Base-by-base conservation (phyloP, 1,140 invertebrate species). In the Bombus fervidus region DNA sequence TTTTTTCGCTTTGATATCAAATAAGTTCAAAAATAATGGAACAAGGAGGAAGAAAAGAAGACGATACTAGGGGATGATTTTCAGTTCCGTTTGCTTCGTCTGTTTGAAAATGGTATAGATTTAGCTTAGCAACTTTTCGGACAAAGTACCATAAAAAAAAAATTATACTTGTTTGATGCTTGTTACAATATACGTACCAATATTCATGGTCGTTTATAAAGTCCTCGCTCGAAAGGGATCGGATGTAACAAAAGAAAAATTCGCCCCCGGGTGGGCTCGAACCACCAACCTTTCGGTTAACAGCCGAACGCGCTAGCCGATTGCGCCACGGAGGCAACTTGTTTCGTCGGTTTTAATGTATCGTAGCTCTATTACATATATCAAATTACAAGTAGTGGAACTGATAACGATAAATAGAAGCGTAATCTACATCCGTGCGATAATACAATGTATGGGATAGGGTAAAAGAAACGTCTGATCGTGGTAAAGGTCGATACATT, bases 241-340 rank as follows among this genome's bases (percentile, higher is more conserved):
- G 4, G 4, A 3, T 25, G 47, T 10, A 34, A 12, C 69, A 90
- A 86, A 90, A 93, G 28, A 59, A 90, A 91, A 88, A 71, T 31
- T 31, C 93, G 93, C 93, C 92, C 93, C 92, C 93, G 93, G 92
- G 93, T 97, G 97, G 97, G 96, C 96, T 97, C 96, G 92, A 93
- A 93, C 92, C 93, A 91, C 93, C 92, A 94, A 93, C 93, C 92
- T 93, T 93, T 93, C 93, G 92, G 91, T 94, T 93, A 93, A 93
- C 92, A 94, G 97, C 97, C 97, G 97, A 97, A 97, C 97, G 97
- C 97, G 97, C 97, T 97, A 97, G 96, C 97, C 97, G 95, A 97
- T 97, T 97, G 97, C 97, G 97, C 97, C 97, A 97, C 97, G 96
- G 96, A 97, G 97, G 96, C 97, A 85, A 85, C 85, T 59, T 72